Percentiles rank a stretch among this genome's conserved stretches.
Evolutionary conservation across 2,797 vertebrate genomes (phyloP).

Genomic region (Buceros bicornis): DNA sequence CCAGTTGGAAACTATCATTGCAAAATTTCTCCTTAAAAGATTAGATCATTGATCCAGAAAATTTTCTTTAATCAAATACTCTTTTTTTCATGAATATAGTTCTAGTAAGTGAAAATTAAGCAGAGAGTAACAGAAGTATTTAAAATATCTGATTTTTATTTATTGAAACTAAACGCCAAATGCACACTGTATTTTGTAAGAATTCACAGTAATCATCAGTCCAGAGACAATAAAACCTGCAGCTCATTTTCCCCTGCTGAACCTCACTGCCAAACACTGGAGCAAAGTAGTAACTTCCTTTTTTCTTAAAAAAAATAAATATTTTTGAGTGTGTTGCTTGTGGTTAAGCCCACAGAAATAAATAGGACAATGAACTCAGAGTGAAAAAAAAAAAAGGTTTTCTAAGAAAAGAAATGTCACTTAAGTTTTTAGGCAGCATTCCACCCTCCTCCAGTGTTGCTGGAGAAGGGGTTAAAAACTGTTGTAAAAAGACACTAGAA

Average conservation of each 20-base stretch:
- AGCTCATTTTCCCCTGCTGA: background rate
- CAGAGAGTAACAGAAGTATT: background rate
- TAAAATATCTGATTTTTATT: background rate
- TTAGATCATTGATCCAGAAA: background rate
- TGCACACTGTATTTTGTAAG: background rate
- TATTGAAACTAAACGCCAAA: background rate
- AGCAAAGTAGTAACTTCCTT: background rate
- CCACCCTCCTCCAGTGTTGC: accelerated
- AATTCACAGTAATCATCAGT: background rate
- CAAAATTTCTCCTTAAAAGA: background rate
- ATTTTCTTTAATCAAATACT: background rate
- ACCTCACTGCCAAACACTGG: background rate
- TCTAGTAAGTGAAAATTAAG: background rate
- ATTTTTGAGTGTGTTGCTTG: background rate
- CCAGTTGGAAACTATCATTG: background rate
- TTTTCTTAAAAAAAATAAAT: background rate
- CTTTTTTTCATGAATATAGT: background rate
- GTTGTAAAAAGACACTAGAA: background rate
- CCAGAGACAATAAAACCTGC: background rate
- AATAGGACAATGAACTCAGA: background rate
- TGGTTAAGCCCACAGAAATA: background rate
- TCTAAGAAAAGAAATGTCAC: background rate
- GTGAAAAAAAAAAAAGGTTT: background rate
- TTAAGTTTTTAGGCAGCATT: background rate
- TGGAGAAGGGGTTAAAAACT: background rate